Evolutionary conservation across 2,888 invertebrate genomes (phyloP), one percentile per base, ranked within the genome.

Genomic region (Drepana falcataria): DNA sequence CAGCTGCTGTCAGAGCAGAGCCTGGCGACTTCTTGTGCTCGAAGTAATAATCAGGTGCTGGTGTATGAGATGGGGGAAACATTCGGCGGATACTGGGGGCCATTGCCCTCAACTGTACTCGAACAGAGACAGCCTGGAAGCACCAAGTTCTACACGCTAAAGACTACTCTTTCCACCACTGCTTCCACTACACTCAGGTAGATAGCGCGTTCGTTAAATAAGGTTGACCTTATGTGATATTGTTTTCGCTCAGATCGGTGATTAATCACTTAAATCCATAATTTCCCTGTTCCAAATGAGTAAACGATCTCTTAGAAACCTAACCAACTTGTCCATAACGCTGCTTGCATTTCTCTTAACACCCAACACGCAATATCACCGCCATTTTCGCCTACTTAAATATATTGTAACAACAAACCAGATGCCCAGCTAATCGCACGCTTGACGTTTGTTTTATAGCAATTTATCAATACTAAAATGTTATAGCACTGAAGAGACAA

Each of bases 41-140:
- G 64, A 4, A 65, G 65, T 41, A 60, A 65, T 2, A 68, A 79
- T 49, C 89, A 87, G 64, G 56, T 91, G 35, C 48, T 79, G 3
- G 80, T 90, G 6, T 86, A 85, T 51, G 85, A 84, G 55, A 71
- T 88, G 61, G 81, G 82, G 0, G 89, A 89, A 65, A 86, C 85
- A 0, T 88, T 83, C 55, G 88, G 89, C 0, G 88, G 87, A 0
- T 90, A 89, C 60, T 90, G 89, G 90, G 88, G 83, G 0, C 72
- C 79, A 1, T 51, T 87, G 35, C 83, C 85, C 0, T 71, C 82
- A n/a, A 58, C 58, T 7, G 47, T 83, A 41, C 58, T 83, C 49
- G 65, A 59, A 7, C 58, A 58, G 3, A 49, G 63, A 2, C 52
- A 60, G 1, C 37, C 48, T 0, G 63, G 63, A 52, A 51, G 62